Base-by-base conservation (phyloP, 1,140 invertebrate species). In the Magallana angulata region DNA sequence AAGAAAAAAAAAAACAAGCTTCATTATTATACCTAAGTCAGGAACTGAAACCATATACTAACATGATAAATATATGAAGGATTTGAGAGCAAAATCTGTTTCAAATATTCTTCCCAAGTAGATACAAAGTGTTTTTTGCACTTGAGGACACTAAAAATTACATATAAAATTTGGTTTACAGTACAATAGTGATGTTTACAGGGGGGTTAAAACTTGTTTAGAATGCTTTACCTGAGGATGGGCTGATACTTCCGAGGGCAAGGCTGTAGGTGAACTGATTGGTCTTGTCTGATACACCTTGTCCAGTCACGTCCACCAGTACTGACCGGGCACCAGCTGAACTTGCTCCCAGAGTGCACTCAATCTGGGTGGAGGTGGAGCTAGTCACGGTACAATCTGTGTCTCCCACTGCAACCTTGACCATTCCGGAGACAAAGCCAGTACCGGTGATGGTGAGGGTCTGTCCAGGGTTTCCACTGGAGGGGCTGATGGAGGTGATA, bases 301-400 rank as follows among this genome's bases (percentile, higher is more conserved):
- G 9, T 30, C 48, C n/a, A 7, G 48, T 12, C 7, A 89, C 86
- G 59, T 64, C 14, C 0, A 89, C 83, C 9, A 12, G 16, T 8
- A 87, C 59, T 24, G 18, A 9, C 64, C 85, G 60, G 9, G 58
- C 71, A 56, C 86, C 90, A n/a, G 82, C 84, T 0, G 81, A 12
- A n/a, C 76, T 57, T 14, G 14, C 62, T 76, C 87, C 89, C 1
- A 86, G 58, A 9, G 88, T 86, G 81, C 90, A 91, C 7, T n/a
- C n/a, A 12, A 91, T 87, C 18, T 87, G 81, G 57, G 86, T 82
- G 1, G 24, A 7, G 5, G 87, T 83, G 12, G 87, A 85, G 14
- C 83, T 68, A 16, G 84, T 68, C n/a, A 91, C 88, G 16, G 68
- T 30, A 57, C 90, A 91, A 18, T 12, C 48, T 3, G 62, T 57